These are phyloP conservation scores for Acridotheres tristis DNA, from an alignment of 2,797 vertebrate species.

Conservation along the genomic window DNA sequence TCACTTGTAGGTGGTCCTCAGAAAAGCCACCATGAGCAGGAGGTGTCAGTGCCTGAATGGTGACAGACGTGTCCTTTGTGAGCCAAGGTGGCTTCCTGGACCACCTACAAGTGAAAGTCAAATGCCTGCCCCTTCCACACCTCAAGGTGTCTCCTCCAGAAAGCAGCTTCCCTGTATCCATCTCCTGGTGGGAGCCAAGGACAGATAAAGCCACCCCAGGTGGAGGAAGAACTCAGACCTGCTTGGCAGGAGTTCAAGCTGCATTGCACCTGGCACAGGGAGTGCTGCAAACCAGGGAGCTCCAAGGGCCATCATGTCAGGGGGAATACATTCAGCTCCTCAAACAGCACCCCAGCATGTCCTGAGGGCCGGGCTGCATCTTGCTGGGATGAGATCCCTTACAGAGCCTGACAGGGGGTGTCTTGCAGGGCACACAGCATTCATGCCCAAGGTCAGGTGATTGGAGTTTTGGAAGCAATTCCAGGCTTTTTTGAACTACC, in stretches of 20 bases:
- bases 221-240: not conserved
- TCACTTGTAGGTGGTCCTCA: too few relatives aligned
- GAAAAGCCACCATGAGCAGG: too few relatives aligned
- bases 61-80: too few relatives aligned
- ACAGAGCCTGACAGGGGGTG: not conserved
- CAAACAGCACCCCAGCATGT: not conserved
- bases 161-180: not conserved
- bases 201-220: not conserved
- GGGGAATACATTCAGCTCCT: not conserved
- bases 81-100: too few relatives aligned
- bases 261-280: not conserved
- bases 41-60: too few relatives aligned
- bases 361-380: not conserved
- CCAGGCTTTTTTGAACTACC: not conserved
- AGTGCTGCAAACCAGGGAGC: not conserved
- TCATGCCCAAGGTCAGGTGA: not conserved
- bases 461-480: not conserved
- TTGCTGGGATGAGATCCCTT: not conserved
- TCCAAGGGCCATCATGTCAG: rapidly evolving
- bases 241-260: not conserved
- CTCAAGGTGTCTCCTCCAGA: not conserved
- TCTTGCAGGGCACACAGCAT: not conserved
- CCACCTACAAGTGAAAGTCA: not conserved
- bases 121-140: not conserved
- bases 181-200: not conserved